Base-by-base conservation (phyloP, 23 tunicate genomes). In the Clavelina lepadiformis region DNA sequence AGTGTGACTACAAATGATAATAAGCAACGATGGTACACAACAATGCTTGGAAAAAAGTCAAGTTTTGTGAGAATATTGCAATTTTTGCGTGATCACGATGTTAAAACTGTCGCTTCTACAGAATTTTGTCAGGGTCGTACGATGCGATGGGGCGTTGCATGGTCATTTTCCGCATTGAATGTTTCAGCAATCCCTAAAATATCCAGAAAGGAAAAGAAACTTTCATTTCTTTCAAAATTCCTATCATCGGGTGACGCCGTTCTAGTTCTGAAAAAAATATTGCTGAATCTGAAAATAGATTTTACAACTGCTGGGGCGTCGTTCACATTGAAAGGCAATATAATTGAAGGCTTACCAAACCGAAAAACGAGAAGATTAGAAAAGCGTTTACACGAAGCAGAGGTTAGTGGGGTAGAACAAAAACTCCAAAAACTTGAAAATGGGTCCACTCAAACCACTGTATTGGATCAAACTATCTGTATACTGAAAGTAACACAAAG, bases 111-210 rank as follows among this genome's bases (percentile, higher is more conserved):
- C 2, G 50, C 76, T 2, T 33, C 58, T 18, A 74, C 88, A 8
- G 97, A 89, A 27, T 77, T 89, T 55, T 89, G 97, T 45, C 97
- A 89, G 65, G 97, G 97, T 4, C 66, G 69, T 15, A 89, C 97
- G 6, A 81, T 89, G 84, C 68, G 97, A 15, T 89, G 97, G 97
- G 97, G 75, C 1, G 54, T 79, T 33, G 97, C 75, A 3, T 89
- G 97, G 97, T 46, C 79, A n/a, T 71, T 53, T 69, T 27, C 23
- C 2, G 38, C 56, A 63, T 34, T 44, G 0, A 53, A 77, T 31
- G 32, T n/a, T 54, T 33, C 66, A 22, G 41, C 58, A 30, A 5
- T 66, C 2, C 7, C 35, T 25, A 3, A 22, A 27, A 66, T 46
- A 46, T 27, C 33, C 3, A 41, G 15, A 41, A 11, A 15, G 49